phyloP scores from a whole-genome alignment of 2,113 vertebrate species.

The Axis porcinus region DNA sequence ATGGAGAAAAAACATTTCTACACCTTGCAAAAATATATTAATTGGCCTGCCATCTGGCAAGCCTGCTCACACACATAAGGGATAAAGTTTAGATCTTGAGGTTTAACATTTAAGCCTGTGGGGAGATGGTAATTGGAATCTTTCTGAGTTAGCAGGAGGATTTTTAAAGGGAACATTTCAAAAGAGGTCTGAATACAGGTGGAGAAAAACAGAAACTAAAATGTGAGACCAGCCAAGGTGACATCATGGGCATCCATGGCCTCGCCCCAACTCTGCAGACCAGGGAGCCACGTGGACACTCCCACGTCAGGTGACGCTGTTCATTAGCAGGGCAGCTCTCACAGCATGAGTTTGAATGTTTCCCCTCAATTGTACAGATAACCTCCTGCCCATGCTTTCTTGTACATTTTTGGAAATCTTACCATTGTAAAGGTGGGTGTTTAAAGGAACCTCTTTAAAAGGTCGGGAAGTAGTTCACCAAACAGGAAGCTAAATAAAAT shows the following conservation, averaged over 20 bases:
- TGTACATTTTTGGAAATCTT: not conserved
- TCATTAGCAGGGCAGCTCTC: fast-evolving
- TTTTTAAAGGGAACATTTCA: constrained; percentile 37
- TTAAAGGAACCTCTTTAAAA: not conserved
- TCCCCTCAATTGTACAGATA: not conserved
- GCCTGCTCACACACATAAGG: constrained; percentile 49
- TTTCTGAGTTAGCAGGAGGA: constrained; percentile 22
- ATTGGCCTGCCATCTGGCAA: constrained; percentile 70
- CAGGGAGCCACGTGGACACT: fast-evolving
- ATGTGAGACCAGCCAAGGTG: not conserved
- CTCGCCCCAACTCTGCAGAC: fast-evolving
- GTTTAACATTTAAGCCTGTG: constrained; percentile 63
- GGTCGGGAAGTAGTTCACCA: not conserved
- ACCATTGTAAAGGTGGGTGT: not conserved
- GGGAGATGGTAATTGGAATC: constrained; percentile 47
- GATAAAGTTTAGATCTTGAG: constrained; percentile 60
- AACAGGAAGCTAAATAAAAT: not conserved
- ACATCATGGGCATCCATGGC: not conserved
- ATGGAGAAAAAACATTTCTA: constrained; percentile 54
- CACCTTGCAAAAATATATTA: constrained; percentile 71
- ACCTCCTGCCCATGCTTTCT: not conserved
- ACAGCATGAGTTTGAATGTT: not conserved
- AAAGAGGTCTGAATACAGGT: not conserved
- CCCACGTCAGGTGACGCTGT: fast-evolving
- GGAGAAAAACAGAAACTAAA: not conserved